Conservation (phyloP, 2,888 invertebrate species). For the Hedychridium roseum region DNA sequence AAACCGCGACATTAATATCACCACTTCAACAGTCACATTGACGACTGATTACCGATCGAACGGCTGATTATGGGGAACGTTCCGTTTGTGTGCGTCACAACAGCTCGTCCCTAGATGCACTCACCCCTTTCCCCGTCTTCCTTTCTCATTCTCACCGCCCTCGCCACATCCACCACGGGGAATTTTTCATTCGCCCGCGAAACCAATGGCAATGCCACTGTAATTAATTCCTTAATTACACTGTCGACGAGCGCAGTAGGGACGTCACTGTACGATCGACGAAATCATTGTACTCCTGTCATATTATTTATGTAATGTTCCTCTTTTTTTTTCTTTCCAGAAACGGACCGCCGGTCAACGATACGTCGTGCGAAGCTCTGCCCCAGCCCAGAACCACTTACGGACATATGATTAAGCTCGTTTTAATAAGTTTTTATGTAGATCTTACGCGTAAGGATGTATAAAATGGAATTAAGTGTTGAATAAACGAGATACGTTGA, state of each 20-base stretch:
- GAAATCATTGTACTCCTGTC: too few species aligned
- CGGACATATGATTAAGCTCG: slow-evolving; percentile 53
- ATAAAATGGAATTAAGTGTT: slow-evolving; percentile 58
- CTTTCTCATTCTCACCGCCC: neutral
- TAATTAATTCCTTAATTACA: too few species aligned
- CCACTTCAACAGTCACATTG: slow-evolving; percentile 44
- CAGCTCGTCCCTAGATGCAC: slow-evolving; percentile 15
- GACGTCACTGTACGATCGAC: too few species aligned
- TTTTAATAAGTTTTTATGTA: slow-evolving; percentile 62
- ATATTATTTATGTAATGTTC: slow-evolving; percentile 1
- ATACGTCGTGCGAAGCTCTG: slow-evolving; percentile 39
- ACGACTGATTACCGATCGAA: slow-evolving; percentile 42
- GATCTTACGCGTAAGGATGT: slow-evolving; percentile 56
- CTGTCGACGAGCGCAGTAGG: too few species aligned
- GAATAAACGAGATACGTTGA: slow-evolving; percentile 56
- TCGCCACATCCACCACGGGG: neutral
- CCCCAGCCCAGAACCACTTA: slow-evolving; percentile 51
- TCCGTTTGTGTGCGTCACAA: slow-evolving; percentile 35
- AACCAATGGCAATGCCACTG: too few species aligned
- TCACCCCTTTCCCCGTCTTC: slow-evolving; percentile 2
- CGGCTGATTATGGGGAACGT: slow-evolving; percentile 45
- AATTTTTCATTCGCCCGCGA: neutral
- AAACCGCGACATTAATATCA: slow-evolving; percentile 48
- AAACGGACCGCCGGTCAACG: slow-evolving; percentile 41
- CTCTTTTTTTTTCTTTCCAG: slow-evolving; percentile 39